Evolutionary conservation across 2,797 vertebrate species (phyloP), one percentile per base, ranked within the genome.

Genomic region (Apodemus agrarius): DNA sequence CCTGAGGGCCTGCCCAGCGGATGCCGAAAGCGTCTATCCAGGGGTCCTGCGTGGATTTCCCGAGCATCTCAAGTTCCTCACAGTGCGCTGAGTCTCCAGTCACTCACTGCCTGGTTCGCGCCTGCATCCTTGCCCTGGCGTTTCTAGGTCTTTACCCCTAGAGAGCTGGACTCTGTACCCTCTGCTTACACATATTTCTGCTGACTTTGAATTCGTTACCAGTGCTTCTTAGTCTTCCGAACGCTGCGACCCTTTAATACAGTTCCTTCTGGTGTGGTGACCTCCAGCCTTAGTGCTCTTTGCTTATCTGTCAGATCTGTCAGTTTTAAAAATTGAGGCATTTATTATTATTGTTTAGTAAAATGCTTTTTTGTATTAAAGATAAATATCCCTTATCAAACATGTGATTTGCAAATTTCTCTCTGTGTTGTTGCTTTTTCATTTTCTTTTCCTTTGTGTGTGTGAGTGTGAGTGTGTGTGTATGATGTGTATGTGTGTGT

Each of bases 291-390:
- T 24, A 26, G 52, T 76, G 9, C 57, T 85, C 87, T 61, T 49
- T 84, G 24, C 29, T 79, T 19, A 74, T 75, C 17, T 46, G 10
- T 85, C 43, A 92, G 81, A 95, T 74, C 14, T 2, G 74, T 92
- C 76, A 49, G 6, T 40, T 16, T 54, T 17, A 43, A 31, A 83
- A 61, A 52, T 26, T 81, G 57, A 6, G 19, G 37, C n/a, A n/a
- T n/a, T n/a, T 92, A 3, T 88, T 85, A 49, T 4, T 37, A 65
- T 65, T 24, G 31, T 65, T 65, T 54, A 84, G 21, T 88, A 75
- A 79, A 84, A 8, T 37, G 82, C 26, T 87, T 87, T 87, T 87
- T 8, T 74, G 34, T 93, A 37, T 84, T 93, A 72, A 75, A 69
- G 16, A 69, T 80, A 65, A 13, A 76, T 31, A 34, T 54, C 9